Percentiles rank a stretch among this genome's conserved stretches.
Evolutionary conservation across 2,113 vertebrate genomes (phyloP).

Genomic region (Sinocyclocheilus anshuiensis): DNA sequence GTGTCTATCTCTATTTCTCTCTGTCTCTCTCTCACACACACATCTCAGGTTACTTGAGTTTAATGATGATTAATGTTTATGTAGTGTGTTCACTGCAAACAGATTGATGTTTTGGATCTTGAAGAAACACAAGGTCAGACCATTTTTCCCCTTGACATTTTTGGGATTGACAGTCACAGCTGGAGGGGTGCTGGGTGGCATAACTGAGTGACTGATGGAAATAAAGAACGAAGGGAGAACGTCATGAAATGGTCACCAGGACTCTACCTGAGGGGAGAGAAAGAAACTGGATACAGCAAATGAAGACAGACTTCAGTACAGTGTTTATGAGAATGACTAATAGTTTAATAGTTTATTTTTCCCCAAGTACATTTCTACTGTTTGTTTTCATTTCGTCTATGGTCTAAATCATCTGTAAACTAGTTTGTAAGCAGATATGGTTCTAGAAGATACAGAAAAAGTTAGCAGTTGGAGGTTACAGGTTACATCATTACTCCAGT

Average conservation of each 20-base stretch:
- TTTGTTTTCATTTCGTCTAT: not conserved
- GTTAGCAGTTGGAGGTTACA: not conserved
- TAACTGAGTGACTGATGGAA: constrained; percentile 38
- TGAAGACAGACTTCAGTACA: constrained; percentile 19
- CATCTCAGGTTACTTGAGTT: not conserved
- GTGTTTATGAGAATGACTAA: constrained; percentile 27
- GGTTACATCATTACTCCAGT: not conserved
- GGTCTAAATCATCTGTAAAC: not conserved
- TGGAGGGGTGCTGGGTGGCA: constrained; percentile 31
- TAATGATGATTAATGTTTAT: constrained; percentile 36
- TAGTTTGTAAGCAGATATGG: not conserved
- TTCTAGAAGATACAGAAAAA: not conserved
- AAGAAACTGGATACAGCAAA: constrained; percentile 19
- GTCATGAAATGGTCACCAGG: constrained; percentile 34
- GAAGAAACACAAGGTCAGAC: constrained; percentile 40
- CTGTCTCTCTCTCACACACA: constrained; percentile 38
- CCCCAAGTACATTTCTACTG: not conserved
- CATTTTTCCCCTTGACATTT: constrained; percentile 44
- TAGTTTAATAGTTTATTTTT: constrained; percentile 27
- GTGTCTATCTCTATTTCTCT: constrained; percentile 7
- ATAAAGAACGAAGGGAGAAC: constrained; percentile 35
- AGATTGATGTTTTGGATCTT: constrained; percentile 41
- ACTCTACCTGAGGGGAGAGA: constrained; percentile 24
- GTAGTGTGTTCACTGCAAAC: constrained; percentile 17
- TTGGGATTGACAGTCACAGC: constrained; percentile 38